phyloP scores from a whole-genome alignment of 2,888 invertebrate species.

The Sepioteuthis lessoniana region DNA sequence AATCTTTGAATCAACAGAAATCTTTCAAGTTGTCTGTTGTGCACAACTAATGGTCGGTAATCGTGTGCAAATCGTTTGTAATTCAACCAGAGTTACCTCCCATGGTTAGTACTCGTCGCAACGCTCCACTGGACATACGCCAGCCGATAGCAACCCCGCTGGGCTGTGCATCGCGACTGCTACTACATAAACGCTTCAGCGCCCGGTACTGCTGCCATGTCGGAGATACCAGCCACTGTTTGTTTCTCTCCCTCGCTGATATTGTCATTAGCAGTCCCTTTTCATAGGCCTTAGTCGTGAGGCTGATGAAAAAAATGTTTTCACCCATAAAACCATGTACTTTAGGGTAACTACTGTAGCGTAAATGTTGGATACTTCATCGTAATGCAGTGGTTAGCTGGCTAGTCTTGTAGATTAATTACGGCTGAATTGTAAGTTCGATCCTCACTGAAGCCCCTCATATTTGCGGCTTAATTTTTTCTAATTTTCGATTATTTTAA shows the following conservation, averaged over 20 bases:
- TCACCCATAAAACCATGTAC: too few relatives aligned
- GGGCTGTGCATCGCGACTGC: not conserved
- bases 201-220: not conserved
- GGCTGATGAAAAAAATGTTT: not conserved
- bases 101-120: not conserved
- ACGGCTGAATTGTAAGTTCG: too few relatives aligned
- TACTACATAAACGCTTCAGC: not conserved
- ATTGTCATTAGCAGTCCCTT: not conserved
- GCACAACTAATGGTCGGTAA: conserved; percentile 18
- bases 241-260: not conserved
- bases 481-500: too few relatives aligned
- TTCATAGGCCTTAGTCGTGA: not conserved
- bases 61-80: not conserved
- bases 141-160: not conserved
- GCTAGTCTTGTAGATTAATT: too few relatives aligned
- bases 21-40: not conserved
- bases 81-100: not conserved
- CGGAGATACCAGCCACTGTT: not conserved
- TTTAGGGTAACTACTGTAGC: too few relatives aligned
- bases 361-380: too few relatives aligned
- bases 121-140: not conserved
- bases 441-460: too few relatives aligned
- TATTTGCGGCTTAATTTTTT: too few relatives aligned
- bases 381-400: too few relatives aligned
- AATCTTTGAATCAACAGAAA: too few relatives aligned